phyloP scores from a whole-genome alignment of 1,140 invertebrate genomes.

The Lasaia peninsularis region DNA sequence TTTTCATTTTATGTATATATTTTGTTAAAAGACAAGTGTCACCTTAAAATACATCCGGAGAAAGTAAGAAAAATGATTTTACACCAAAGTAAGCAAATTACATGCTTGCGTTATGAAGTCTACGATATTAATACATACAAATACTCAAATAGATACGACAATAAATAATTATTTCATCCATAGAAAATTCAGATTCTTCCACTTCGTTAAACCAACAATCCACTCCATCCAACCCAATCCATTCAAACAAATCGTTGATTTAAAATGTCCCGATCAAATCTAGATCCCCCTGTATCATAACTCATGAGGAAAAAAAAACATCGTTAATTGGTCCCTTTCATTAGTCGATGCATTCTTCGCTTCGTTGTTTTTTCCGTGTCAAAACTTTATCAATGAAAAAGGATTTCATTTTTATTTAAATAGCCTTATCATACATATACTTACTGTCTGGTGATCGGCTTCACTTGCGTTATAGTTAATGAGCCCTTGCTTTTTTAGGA shows the following conservation, averaged over 20 bases:
- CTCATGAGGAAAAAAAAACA: conserved; percentile 69
- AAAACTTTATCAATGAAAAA: conserved; percentile 75
- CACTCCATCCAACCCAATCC: conserved; percentile 1
- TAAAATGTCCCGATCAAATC: conserved; percentile 18
- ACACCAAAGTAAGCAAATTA: too few relatives aligned
- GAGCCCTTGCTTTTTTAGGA: too few relatives aligned
- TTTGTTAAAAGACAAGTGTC: too few relatives aligned
- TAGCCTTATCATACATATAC: conserved; percentile 58
- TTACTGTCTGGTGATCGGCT: conserved; percentile 45
- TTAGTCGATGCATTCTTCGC: conserved; percentile 69
- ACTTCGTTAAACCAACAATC: conserved; percentile 2
- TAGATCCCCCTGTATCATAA: conserved; percentile 53
- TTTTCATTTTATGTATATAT: too few relatives aligned
- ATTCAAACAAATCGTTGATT: conserved; percentile 19
- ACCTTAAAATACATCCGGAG: too few relatives aligned
- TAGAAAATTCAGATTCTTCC: too few relatives aligned
- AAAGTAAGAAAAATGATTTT: too few relatives aligned
- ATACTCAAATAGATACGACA: too few relatives aligned
- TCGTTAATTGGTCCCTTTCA: conserved; percentile 75
- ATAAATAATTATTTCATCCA: too few relatives aligned
- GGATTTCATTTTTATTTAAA: conserved; percentile 75
- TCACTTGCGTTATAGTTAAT: conserved; percentile 54
- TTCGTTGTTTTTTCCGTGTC: conserved; percentile 71
- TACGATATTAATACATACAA: too few relatives aligned
- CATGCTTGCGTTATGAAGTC: too few relatives aligned